Base-by-base conservation (phyloP, 2,113 vertebrate genomes). In the Silurus meridionalis region DNA sequence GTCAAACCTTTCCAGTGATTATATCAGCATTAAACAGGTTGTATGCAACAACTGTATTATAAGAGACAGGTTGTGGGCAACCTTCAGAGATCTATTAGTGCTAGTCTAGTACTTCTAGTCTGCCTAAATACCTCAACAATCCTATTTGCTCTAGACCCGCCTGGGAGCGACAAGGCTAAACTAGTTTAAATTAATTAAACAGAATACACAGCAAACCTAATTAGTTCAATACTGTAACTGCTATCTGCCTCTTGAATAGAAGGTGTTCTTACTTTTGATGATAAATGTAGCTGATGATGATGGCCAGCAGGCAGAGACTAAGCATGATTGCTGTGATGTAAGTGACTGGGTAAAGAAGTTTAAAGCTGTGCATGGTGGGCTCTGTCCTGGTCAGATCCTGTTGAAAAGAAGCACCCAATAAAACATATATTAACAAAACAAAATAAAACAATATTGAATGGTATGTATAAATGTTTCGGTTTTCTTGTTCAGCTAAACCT, bases 371-470 rank as follows among this genome's bases (percentile, higher is more conserved):
- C 0, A 83, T 87, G 23, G 95, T 94, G 15, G 95, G 92, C 71
- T 98, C 97, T 1, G 95, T 94, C 61, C 93, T 95, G 15, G 95
- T 96, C 89, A 99, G 93, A 91, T 99, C 98, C 98, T 99, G 91
- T 64, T 81, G 88, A 61, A 89, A 5, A 86, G 5, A 88, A 21
- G 21, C 21, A 77, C 15, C 37, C 75, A 58, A 69, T 6, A 50
- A n/a, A 23, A 69, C 60, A 58, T 19, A 58, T 84, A 61, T 53
- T 53, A 64, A 72, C 74, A 15, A 5, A 50, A n/a, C n/a, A n/a
- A n/a, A n/a, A n/a, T n/a, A n/a, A n/a, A n/a, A n/a, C n/a, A 8
- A 50, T 13, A 72, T 48, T 37, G 8, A 46, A 46, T 0, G 2
- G 15, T 9, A 48, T 72, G 19, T 50, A 50, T 48, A 9, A 72